Base-by-base conservation (phyloP, 1,140 invertebrate genomes). In the Reticulitermes speratus region DNA sequence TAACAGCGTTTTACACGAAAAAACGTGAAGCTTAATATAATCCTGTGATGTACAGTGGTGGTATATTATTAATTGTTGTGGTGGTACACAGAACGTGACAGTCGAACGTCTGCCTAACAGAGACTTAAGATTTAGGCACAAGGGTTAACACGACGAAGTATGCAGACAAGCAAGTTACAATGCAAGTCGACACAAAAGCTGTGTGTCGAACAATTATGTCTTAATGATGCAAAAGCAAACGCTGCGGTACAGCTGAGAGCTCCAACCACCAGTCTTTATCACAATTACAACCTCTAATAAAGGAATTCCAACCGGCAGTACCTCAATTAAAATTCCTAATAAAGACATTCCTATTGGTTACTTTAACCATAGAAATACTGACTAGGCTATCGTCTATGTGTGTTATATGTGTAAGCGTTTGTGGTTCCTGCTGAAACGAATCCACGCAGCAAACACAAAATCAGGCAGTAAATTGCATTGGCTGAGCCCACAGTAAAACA, bases 271-370 rank as follows among this genome's bases (percentile, higher is more conserved):
- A 25, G 59, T 65, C 59, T 19, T 7, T 65, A 65, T 65, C 59
- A 12, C 59, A 21, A 65, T 65, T 65, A 65, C 59, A 65, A 65
- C 19, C 59, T 65, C 38, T 65, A 65, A 65, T 65, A 65, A 65
- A 65, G 59, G 59, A 65, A 65, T 65, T 65, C 59, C 59, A 65
- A 65, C 59, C 19, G 59, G 59, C 82, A 23, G 82, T 44, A 44
- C 82, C 45, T 83, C 45, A 83, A 83, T 83, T 83, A 83, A 83
- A 83, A 83, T 48, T 83, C 38, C 82, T 83, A 44, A 83, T 83
- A 83, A 83, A 83, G 82, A 83, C 38, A 83, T 83, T 83, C 82
- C 82, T 83, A 83, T 83, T 48, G 82, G 82, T 83, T 44, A 83
- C 82, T 44, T 44, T 44, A 65, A 65, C 59, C 59, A 21, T n/a